phyloP scores from a whole-genome alignment of 2,113 vertebrate species.

The Agelaius phoeniceus region DNA sequence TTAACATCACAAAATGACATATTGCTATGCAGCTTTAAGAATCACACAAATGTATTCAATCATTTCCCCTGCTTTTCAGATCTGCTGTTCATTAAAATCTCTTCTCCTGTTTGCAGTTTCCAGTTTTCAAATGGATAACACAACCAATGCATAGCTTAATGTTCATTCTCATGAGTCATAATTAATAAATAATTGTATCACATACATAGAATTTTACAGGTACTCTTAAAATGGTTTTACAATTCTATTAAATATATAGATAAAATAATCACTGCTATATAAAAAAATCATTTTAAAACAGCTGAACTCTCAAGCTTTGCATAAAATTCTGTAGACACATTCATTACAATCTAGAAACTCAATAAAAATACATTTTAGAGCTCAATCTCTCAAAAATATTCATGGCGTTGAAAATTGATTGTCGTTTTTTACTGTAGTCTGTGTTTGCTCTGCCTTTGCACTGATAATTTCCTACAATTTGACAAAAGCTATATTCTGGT shows the following conservation, averaged over 20 bases:
- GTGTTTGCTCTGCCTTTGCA: not conserved
- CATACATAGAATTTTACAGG: slow-evolving; percentile 68
- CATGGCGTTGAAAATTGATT: slow-evolving; percentile 41
- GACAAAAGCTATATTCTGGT: not conserved
- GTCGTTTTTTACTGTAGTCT: slow-evolving; percentile 3
- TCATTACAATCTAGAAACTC: slow-evolving; percentile 49
- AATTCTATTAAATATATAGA: slow-evolving; percentile 68
- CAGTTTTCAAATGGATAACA: slow-evolving; percentile 1
- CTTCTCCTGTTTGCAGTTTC: not conserved
- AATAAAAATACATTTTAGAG: slow-evolving; percentile 53
- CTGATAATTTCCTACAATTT: not conserved
- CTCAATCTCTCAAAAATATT: slow-evolving; percentile 48
- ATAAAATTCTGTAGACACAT: slow-evolving; percentile 64
- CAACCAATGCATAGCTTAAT: slow-evolving; percentile 48
- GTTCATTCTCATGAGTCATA: slow-evolving; percentile 59
- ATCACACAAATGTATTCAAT: slow-evolving; percentile 27
- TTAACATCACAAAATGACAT: slow-evolving; percentile 40
- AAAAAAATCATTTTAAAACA: slow-evolving; percentile 71
- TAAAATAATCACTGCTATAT: slow-evolving; percentile 76
- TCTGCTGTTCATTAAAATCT: slow-evolving; percentile 11
- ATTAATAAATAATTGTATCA: slow-evolving; percentile 74
- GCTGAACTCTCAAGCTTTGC: slow-evolving; percentile 56
- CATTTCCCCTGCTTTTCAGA: slow-evolving; percentile 51
- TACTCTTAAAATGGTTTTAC: slow-evolving; percentile 66
- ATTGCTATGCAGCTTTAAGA: slow-evolving; percentile 58